A percentile compares a stretch with the other conserved stretches of the same genome.
These are phyloP conservation scores for Dinothrombium tinctorium DNA, from an alignment of 1,140 invertebrate genomes.

Conservation along the genomic window DNA sequence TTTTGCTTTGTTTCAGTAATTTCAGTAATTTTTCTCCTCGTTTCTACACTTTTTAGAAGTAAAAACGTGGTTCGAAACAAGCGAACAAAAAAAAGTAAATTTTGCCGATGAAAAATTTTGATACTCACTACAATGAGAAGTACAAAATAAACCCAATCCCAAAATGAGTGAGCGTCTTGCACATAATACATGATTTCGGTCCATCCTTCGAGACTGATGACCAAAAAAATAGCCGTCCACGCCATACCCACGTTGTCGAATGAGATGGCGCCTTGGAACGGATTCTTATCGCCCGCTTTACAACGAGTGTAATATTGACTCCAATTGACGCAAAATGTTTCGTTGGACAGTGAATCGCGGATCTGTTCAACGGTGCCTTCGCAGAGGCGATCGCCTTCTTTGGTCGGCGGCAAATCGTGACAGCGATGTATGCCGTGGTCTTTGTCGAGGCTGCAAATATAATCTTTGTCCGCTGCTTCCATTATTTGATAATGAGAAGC, in stretches of 20 bases:
- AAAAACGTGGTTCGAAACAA: neutral
- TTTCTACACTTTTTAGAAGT: neutral
- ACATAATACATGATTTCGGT: constrained; percentile 99
- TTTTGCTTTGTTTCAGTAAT: neutral
- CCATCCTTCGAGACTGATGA: constrained; percentile 54
- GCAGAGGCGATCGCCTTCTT: constrained; percentile 38
- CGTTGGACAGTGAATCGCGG: constrained; percentile 17
- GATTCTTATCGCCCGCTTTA: constrained; percentile 71
- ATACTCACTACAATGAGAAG: constrained; percentile 86
- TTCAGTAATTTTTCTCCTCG: neutral
- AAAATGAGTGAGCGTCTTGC: constrained; percentile 98
- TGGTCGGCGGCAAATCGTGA: constrained; percentile 52
- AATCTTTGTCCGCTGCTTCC: constrained; percentile 61
- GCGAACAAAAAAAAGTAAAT: neutral
- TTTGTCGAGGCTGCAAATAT: constrained; percentile 80
- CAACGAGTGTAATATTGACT: constrained; percentile 96
- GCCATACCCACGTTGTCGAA: constrained; percentile 99
- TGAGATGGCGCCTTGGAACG: constrained; percentile 94
- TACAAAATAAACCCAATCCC: constrained; percentile 99
- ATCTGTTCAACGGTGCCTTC: constrained; percentile 22
- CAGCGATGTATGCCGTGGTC: constrained; percentile 89
- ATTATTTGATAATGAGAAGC: constrained; percentile 24
- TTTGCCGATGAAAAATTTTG: neutral
- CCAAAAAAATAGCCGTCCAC: constrained; percentile 98
- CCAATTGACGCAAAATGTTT: constrained; percentile 72